Evolutionary conservation across 2,888 invertebrate genomes (phyloP), one percentile per base, ranked within the genome.

Genomic region (Noctua pronuba): DNA sequence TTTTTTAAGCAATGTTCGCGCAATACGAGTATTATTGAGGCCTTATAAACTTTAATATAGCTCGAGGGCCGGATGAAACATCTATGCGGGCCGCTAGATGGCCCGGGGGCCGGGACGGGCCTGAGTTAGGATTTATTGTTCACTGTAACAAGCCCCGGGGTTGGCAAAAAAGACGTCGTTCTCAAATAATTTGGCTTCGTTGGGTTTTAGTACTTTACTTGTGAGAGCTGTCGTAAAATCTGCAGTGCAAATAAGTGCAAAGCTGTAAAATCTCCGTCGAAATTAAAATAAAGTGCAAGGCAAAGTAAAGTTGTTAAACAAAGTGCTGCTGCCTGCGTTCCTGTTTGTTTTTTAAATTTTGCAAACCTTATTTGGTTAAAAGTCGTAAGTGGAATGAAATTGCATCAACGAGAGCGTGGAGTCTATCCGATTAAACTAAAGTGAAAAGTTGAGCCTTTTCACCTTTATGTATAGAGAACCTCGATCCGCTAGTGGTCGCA

Each of bases 71-170:
- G n/a, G n/a, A n/a, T n/a, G n/a, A n/a, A n/a, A n/a, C n/a, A n/a
- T n/a, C n/a, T n/a, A n/a, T n/a, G n/a, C n/a, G n/a, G n/a, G n/a
- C n/a, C n/a, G n/a, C n/a, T n/a, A n/a, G n/a, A n/a, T n/a, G n/a
- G n/a, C n/a, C n/a, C n/a, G n/a, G n/a, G n/a, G n/a, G n/a, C n/a
- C n/a, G n/a, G n/a, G n/a, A n/a, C n/a, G n/a, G n/a, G n/a, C n/a
- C n/a, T n/a, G n/a, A n/a, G 24, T 69, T 77, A 28, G 13, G 5
- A 71, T 64, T 60, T 79, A 49, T 77, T 24, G 21, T 21, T 11
- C 13, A 49, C 3, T 31, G 16, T 41, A 13, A 38, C 66, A 41
- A 68, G 35, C 6, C 4, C 16, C 28, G 41, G 35, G 16, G 8
- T 44, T 16, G 46, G 16, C 13, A 10, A 18, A 72, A 79, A 68